phyloP scores from a whole-genome alignment of 2,888 invertebrate species.

The Baccha elongata region DNA sequence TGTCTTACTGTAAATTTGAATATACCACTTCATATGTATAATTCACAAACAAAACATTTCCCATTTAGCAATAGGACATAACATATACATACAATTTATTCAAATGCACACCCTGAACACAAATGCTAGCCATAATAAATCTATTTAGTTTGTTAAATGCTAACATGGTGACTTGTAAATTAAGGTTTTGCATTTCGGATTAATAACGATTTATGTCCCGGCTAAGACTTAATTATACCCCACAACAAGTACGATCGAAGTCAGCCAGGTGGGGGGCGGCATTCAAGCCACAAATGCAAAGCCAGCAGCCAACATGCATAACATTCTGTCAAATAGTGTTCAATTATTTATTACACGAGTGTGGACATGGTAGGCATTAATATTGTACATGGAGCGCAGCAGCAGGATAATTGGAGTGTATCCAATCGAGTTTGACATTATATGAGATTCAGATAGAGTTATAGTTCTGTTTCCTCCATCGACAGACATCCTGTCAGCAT shows the following conservation, averaged over 20 bases:
- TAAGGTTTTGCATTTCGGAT: conserved; percentile 74
- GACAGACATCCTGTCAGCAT: not conserved
- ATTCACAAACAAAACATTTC: conserved; percentile 39
- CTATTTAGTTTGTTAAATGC: conserved; percentile 73
- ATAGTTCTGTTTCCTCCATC: conserved; percentile 15
- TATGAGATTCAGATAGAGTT: conserved; percentile 50
- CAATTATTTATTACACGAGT: conserved; percentile 74
- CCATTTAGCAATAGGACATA: conserved; percentile 19
- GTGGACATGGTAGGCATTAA: conserved; percentile 70
- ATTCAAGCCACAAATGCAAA: conserved; percentile 61
- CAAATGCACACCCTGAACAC: conserved; percentile 24
- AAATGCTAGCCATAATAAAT: conserved; percentile 66
- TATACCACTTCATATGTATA: conserved; percentile 1
- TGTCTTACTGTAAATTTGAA: conserved; percentile 21
- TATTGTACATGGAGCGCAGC: conserved; percentile 43
- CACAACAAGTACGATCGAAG: conserved; percentile 53
- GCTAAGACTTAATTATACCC: conserved; percentile 70
- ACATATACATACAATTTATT: not conserved
- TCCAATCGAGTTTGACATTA: conserved; percentile 61
- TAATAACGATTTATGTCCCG: conserved; percentile 71
- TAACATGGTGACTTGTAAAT: conserved; percentile 74
- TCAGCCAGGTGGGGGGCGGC: conserved; percentile 8
- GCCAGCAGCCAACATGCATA: conserved; percentile 69
- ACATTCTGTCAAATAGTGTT: conserved; percentile 73
- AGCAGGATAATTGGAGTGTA: conserved; percentile 65